A percentile compares a stretch with the other conserved stretches of the same genome.
Conservation (phyloP, 2,888 invertebrate species). For the Conops quadrifasciatus region DNA sequence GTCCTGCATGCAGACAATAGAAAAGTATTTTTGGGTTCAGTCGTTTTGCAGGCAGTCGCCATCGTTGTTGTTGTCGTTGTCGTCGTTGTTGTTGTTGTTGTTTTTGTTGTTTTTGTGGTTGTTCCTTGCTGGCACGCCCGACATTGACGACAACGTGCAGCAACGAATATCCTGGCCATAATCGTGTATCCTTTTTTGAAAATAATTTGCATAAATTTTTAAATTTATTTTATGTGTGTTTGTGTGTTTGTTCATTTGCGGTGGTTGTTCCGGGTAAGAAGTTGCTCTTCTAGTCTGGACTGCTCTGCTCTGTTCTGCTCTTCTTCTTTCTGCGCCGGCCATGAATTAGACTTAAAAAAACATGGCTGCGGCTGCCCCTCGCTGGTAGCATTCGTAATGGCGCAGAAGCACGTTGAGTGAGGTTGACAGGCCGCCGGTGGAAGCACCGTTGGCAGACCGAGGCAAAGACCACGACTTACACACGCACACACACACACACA, state of each 20-base stretch:
- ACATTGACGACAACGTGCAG: background rate
- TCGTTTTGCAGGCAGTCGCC: background rate
- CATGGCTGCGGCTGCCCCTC: conserved; percentile 56
- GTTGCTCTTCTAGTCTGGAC: conserved; percentile 42
- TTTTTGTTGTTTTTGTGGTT: conserved; percentile 12
- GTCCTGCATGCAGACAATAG: too few relatives aligned
- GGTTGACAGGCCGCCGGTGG: conserved; percentile 50
- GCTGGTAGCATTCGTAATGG: conserved; percentile 14
- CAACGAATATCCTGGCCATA: background rate
- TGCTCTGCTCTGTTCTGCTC: too few relatives aligned
- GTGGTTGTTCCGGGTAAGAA: conserved; percentile 47
- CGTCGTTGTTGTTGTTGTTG: conserved; percentile 10
- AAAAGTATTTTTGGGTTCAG: conserved; percentile 22
- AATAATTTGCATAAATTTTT: conserved; percentile 57
- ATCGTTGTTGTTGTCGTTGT: conserved; percentile 18
- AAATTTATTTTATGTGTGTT: conserved; percentile 44
- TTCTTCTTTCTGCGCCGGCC: conserved; percentile 45
- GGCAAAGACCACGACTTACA: conserved; percentile 3
- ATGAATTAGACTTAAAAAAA: conserved; percentile 56
- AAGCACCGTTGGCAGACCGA: conserved; percentile 28
- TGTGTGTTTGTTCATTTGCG: conserved; percentile 44
- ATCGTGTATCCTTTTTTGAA: conserved; percentile 31
- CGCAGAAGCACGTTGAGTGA: conserved; percentile 42
- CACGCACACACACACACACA: conserved; percentile 1
- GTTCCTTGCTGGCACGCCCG: conserved; percentile 8